Conservation (phyloP, 2,888 invertebrate species). For the Myopa testacea region DNA sequence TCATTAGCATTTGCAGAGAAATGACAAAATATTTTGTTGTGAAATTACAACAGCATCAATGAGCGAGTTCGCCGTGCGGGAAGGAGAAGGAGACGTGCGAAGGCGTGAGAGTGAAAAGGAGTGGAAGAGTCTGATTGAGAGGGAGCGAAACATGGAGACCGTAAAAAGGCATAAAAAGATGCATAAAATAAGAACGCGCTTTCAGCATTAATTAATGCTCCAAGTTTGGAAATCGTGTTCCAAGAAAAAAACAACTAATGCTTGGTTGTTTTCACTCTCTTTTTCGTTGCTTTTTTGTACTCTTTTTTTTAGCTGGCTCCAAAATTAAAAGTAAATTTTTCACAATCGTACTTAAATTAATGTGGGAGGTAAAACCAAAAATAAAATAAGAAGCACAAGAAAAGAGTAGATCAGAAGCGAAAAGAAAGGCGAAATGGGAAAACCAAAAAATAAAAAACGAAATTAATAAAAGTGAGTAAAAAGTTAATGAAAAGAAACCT, state of each 20-base stretch:
- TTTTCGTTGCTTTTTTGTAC: background rate
- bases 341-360: constrained; percentile 12
- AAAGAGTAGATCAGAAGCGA: background rate
- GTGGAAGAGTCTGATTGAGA: background rate
- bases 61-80: background rate
- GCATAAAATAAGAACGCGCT: background rate
- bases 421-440: background rate
- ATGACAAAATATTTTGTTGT: background rate
- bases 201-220: background rate
- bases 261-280: background rate
- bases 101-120: background rate
- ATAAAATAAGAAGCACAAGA: constrained; percentile 15
- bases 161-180: background rate
- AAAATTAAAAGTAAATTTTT: constrained; percentile 1
- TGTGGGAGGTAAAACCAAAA: constrained; percentile 20
- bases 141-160: background rate
- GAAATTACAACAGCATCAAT: background rate
- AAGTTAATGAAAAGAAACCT: background rate
- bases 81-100: no score
- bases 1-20: background rate
- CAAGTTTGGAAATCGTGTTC: background rate
- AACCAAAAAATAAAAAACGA: no score
- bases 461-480: background rate
- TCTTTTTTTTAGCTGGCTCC: background rate
- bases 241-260: no score